phyloP scores from a whole-genome alignment of 2,797 vertebrate species.

The Capromys pilorides region DNA sequence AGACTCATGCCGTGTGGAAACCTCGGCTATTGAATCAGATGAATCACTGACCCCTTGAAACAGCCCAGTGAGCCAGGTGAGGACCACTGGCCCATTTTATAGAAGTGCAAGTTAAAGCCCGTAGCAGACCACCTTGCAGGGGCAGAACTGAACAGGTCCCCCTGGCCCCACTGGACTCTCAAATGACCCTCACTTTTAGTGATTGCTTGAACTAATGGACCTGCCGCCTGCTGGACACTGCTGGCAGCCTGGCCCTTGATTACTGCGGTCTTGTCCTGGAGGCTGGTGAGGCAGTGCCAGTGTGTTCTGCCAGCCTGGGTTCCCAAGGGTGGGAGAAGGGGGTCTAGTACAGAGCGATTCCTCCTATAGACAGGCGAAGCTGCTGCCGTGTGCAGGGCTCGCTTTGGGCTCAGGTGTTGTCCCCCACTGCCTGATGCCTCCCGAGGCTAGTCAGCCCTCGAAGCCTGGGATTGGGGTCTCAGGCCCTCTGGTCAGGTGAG shows the following conservation, averaged over 20 bases:
- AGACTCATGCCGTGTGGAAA: accelerated
- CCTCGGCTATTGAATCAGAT: neutral
- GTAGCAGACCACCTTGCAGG: neutral
- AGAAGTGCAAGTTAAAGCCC: neutral
- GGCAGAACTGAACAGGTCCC: accelerated
- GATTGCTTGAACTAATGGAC: neutral
- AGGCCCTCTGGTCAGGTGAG: neutral
- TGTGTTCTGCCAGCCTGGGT: neutral
- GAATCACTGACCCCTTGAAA: neutral
- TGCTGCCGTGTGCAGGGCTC: neutral
- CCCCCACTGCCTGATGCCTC: accelerated
- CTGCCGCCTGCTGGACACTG: neutral
- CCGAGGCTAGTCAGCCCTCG: neutral
- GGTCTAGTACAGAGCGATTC: neutral
- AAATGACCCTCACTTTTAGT: neutral
- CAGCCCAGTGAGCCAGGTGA: accelerated
- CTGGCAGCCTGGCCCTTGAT: neutral
- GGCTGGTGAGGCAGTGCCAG: neutral
- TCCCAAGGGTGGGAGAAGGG: neutral
- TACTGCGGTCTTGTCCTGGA: neutral
- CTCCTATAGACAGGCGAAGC: neutral
- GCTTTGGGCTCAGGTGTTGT: neutral
- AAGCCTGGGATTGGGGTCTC: neutral
- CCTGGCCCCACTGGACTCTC: neutral
- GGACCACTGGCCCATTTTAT: neutral